These are phyloP conservation scores for Mayetiola destructor DNA, from an alignment of 2,888 invertebrate genomes.

Conservation along the genomic window DNA sequence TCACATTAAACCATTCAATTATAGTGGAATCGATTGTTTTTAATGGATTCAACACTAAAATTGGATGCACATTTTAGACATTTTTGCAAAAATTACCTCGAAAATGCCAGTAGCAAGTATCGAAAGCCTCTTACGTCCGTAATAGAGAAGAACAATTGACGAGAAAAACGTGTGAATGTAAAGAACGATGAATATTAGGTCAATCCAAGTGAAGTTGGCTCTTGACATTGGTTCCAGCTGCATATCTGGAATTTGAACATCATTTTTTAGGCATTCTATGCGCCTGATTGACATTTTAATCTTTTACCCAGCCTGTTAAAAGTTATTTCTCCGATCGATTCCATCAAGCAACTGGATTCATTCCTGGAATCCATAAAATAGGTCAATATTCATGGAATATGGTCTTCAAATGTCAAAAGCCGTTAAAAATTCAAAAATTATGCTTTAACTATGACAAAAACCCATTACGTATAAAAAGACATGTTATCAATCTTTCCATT, in stretches of 20 bases:
- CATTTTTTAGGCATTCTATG: not conserved
- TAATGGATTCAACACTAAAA: not conserved
- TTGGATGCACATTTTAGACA: not conserved
- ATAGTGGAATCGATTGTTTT: not conserved
- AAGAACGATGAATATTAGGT: not conserved
- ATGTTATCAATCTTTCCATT: no score
- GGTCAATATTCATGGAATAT: no score
- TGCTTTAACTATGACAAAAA: no score
- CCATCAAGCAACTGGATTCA: no score
- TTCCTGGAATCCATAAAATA: no score
- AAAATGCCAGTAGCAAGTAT: slow-evolving; percentile 2
- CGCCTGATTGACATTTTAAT: no score
- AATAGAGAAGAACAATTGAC: not conserved
- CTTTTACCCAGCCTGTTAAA: no score
- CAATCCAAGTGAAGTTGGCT: not conserved
- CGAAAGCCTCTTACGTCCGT: not conserved
- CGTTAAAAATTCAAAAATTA: no score
- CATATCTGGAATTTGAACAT: not conserved
- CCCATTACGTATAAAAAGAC: no score
- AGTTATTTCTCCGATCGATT: no score
- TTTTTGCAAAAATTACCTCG: slow-evolving; percentile 5
- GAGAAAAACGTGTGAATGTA: slow-evolving; percentile 7
- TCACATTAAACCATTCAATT: not conserved
- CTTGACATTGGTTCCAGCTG: not conserved
- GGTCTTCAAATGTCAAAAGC: no score